Percentiles rank a stretch among this genome's conserved stretches.
phyloP scores from a whole-genome alignment of 2,797 vertebrate genomes.

The Podarcis lilfordi region DNA sequence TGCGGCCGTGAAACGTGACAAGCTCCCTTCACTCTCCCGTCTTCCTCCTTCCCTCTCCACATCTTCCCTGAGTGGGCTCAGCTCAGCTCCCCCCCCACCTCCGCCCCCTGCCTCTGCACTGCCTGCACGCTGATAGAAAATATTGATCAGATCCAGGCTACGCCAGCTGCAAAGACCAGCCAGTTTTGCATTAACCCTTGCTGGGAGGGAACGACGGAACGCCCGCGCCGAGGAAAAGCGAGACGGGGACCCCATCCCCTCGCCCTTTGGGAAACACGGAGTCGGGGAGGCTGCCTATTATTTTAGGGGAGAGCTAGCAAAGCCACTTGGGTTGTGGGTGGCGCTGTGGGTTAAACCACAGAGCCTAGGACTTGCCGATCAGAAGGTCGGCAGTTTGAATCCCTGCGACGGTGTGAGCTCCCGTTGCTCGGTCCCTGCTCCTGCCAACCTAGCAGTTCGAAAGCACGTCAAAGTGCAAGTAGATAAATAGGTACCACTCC shows the following conservation, averaged over 20 bases:
- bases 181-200: slow-evolving; percentile 87
- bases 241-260: rapidly evolving
- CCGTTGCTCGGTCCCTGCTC: too few relatives aligned
- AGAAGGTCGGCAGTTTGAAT: too few relatives aligned
- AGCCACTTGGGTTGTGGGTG: too few relatives aligned
- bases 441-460: too few relatives aligned
- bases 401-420: too few relatives aligned
- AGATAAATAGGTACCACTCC: too few relatives aligned
- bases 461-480: too few relatives aligned
- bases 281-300: too few relatives aligned
- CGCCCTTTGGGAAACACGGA: neutral
- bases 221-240: neutral
- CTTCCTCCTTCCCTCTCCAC: slow-evolving; percentile 16
- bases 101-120: slow-evolving; percentile 81
- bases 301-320: too few relatives aligned
- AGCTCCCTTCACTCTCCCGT: neutral
- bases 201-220: neutral
- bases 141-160: slow-evolving; percentile 92
- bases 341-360: too few relatives aligned
- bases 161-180: slow-evolving; percentile 84
- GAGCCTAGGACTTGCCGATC: too few relatives aligned
- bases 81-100: slow-evolving; percentile 73
- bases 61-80: slow-evolving; percentile 76
- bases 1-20: slow-evolving; percentile 12
- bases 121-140: slow-evolving; percentile 92